Base-by-base conservation (phyloP, 2,888 invertebrate genomes). In the Metellina segmentata region DNA sequence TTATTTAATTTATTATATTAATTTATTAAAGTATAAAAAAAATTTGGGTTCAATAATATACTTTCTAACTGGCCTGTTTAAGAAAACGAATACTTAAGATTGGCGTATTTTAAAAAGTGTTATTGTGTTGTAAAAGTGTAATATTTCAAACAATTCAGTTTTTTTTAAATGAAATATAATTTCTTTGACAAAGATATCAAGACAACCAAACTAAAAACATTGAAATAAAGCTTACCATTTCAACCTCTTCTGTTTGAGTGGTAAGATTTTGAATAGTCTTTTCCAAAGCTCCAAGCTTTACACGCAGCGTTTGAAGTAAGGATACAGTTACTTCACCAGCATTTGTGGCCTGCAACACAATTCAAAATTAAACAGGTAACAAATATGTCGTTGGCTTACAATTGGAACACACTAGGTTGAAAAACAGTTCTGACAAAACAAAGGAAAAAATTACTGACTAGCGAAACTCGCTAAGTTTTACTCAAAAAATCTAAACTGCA, bases 291-390 rank as follows among this genome's bases (percentile, higher is more conserved):
- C 34, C 16, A 74, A 92, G 79, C 34, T 85, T 89, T 52, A 81
- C 85, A 70, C 89, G 13, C 19, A 92, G n/a, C n/a, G 52, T 69
- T 53, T 89, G 89, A 0, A 92, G 74, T 13, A 89, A 7, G 9
- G 74, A 20, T 16, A 81, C 74, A 0, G 92, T 89, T 1, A 89
- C 70, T 81, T 92, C 92, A 53, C 92, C 92, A 70, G 92, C 89
- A 81, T 89, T 92, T 9, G 75, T 85, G 13, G 92, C 92, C 92
- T 91, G 78, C 6, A 90, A 90, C 9, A 70, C 19, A 49, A 34
- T 34, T 34, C 34, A 34, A 34, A 34, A 34, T 34, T 1, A 34
- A 34, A 34, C 34, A 34, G 34, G 34, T 34, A 34, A 34, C 34
- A 34, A 34, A 34, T 34, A 34, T 4, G 4, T 34, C 34, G 4